phyloP scores from a whole-genome alignment of 2,797 vertebrate species.

The Geotrypetes seraphini region DNA sequence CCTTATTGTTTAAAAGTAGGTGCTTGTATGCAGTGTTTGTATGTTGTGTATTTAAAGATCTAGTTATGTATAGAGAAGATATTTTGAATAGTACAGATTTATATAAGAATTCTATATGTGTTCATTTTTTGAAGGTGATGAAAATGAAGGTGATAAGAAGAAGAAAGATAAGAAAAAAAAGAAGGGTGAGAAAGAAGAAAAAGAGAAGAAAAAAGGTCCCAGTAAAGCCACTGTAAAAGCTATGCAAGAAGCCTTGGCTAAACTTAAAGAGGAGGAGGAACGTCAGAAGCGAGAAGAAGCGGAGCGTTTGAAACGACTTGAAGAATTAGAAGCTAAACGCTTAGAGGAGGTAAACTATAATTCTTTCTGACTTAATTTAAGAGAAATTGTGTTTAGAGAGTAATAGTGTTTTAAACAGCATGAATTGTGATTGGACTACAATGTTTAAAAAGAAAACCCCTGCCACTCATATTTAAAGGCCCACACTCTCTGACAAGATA shows the following conservation, averaged over 20 bases:
- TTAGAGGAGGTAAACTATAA: constrained; percentile 80
- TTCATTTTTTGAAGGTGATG: constrained; percentile 56
- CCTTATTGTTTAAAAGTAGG: no score
- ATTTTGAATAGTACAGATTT: no score
- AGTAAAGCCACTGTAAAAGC: constrained; percentile 92
- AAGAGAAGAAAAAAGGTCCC: constrained; percentile 94
- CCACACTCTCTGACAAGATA: no score
- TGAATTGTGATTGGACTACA: no score
- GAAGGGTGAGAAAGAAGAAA: constrained; percentile 71
- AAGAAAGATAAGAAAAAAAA: constrained; percentile 95
- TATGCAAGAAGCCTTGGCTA: constrained; percentile 93
- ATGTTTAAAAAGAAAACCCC: no score
- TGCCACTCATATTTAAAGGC: no score
- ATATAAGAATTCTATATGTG: no score
- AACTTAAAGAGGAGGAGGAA: constrained; percentile 78
- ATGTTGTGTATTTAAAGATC: not conserved
- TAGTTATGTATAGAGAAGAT: no score
- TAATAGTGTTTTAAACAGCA: no score
- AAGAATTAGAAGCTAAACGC: constrained; percentile 81
- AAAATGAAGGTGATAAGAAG: constrained; percentile 83
- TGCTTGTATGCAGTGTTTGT: not conserved
- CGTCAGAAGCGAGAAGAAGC: constrained; percentile 74
- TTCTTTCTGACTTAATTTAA: not conserved
- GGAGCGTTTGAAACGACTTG: constrained; percentile 69
- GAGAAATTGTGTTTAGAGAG: no score